These are phyloP conservation scores for Stomorhina lunata DNA, from an alignment of 2,888 invertebrate genomes.

Conservation along the genomic window DNA sequence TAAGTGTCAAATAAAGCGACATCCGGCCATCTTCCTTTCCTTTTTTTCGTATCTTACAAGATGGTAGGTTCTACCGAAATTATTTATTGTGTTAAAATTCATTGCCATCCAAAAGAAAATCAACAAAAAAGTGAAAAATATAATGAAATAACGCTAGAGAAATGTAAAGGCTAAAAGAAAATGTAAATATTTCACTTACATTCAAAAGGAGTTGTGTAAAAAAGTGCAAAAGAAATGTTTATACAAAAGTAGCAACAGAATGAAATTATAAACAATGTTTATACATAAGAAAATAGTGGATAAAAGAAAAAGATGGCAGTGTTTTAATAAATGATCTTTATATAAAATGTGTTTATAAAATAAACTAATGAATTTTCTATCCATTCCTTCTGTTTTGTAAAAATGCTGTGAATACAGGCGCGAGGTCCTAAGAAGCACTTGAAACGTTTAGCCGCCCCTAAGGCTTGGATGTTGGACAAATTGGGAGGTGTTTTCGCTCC, in stretches of 20 bases:
- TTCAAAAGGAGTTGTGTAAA: neutral
- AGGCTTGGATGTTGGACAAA: slow-evolving; percentile 99
- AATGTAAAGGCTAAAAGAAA: neutral
- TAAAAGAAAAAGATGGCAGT: slow-evolving; percentile 49
- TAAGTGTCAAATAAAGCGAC: slow-evolving; percentile 69
- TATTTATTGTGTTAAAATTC: slow-evolving; percentile 70
- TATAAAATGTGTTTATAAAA: neutral
- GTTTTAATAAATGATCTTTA: slow-evolving; percentile 6
- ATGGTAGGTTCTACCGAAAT: slow-evolving; percentile 78
- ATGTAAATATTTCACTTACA: slow-evolving; percentile 57
- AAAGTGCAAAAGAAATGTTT: neutral
- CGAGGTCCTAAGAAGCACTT: slow-evolving; percentile 99
- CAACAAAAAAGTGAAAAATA: slow-evolving; percentile 49
- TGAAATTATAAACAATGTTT: neutral
- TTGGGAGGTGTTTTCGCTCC: slow-evolving; percentile 98
- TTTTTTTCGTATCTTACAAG: slow-evolving; percentile 79
- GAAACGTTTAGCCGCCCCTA: slow-evolving; percentile 99
- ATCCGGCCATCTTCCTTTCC: slow-evolving; percentile 75
- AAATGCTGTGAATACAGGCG: slow-evolving; percentile 84
- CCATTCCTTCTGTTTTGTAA: slow-evolving; percentile 16
- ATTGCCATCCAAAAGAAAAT: slow-evolving; percentile 71
- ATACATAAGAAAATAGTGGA: neutral
- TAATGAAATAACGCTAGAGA: slow-evolving; percentile 5
- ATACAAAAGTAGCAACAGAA: neutral
- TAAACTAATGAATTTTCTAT: slow-evolving; percentile 4